Base-by-base conservation (phyloP, 2,113 vertebrate species). In the Osmerus eperlanus region DNA sequence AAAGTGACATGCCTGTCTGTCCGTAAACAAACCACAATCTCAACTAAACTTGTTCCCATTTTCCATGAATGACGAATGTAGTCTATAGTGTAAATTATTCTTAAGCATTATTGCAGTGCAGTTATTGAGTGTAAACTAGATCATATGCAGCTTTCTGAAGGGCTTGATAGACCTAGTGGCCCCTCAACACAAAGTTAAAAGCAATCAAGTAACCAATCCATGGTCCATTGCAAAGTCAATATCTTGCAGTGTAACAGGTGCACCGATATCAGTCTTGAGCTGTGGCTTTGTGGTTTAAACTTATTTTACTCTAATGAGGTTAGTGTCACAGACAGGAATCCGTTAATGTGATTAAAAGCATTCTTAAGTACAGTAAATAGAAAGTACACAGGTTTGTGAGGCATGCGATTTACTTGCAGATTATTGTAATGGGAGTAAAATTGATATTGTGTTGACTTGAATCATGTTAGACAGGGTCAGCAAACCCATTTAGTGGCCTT, bases 331-430 rank as follows among this genome's bases (percentile, higher is more conserved):
- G 62, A 41, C 73, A 80, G 71, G 74, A 73, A 78, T 75, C 78
- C 71, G 80, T 81, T 81, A 74, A 83, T 71, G 67, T 65, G 76
- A 80, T 80, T 80, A 83, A 78, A 71, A 67, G 53, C 14, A 54
- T 53, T 52, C 56, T 52, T 21, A n/a, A 56, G 58, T 21, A 64
- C 21, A 62, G 41, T 53, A 61, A n/a, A 25, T 25, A 28, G 41
- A 68, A 21, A 28, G 16, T 23, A 61, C 65, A 58, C 23, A 64
- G 25, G 16, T 5, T 36, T 16, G 29, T 65, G 60, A 14, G 5
- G 25, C 14, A 7, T 60, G n/a, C 18, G 19, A 59, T 59, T 47
- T 47, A 47, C 41, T 47, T 11, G 41, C 8, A 47, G 41, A 47
- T 9, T 47, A 47, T 47, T 47, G 41, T 47, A 47, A 47, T 47